Evolutionary conservation across 2,113 vertebrate species (phyloP).

Genomic region (Dryoscopus gambensis): DNA sequence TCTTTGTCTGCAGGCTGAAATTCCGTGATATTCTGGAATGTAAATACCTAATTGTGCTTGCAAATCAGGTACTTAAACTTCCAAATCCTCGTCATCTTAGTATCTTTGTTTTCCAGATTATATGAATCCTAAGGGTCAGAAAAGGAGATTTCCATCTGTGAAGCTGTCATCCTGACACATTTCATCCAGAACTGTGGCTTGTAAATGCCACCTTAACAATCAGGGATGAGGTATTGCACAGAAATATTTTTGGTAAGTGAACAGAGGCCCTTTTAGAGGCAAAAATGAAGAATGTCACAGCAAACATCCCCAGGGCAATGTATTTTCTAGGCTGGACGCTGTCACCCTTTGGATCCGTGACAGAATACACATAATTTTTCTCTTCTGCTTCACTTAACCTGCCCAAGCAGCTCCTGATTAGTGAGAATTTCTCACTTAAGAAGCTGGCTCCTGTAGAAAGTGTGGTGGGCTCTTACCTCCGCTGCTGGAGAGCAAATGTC

Average conservation of each 20-base stretch:
- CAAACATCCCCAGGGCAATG: not conserved
- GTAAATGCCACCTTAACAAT: not conserved
- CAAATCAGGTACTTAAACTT: conserved; percentile 2
- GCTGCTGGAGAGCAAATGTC: not conserved
- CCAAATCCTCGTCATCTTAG: not conserved
- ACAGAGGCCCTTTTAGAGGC: not conserved
- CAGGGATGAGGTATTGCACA: not conserved
- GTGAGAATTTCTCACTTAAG: not conserved
- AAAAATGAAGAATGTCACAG: not conserved
- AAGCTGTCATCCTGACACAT: not conserved
- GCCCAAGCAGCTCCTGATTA: not conserved
- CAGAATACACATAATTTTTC: not conserved
- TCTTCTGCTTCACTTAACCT: not conserved
- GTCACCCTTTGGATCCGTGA: not conserved
- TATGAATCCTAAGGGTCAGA: not conserved
- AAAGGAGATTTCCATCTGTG: not conserved
- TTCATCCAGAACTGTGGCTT: not conserved
- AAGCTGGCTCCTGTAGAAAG: not conserved
- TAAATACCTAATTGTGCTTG: not conserved
- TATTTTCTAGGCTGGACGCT: not conserved
- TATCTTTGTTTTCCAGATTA: not conserved
- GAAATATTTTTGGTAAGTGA: not conserved
- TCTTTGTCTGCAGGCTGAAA: not conserved
- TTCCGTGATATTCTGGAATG: not conserved
- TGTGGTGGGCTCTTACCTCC: not conserved